Conservation (phyloP, 2,113 vertebrate species). For the Todiramphus saurophagus region DNA sequence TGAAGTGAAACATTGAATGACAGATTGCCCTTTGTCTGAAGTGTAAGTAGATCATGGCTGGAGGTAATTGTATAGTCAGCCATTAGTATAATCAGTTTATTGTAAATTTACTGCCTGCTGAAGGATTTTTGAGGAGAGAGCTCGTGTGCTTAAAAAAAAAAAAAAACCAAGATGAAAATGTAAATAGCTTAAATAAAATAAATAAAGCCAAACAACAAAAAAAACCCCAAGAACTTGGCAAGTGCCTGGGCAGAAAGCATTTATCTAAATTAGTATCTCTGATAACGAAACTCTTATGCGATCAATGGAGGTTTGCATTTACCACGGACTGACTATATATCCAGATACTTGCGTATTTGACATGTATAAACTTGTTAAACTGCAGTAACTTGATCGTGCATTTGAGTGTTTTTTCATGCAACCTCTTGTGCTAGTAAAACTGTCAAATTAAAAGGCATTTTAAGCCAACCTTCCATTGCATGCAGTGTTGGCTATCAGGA, state of each 20-base stretch:
- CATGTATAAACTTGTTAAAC: neutral
- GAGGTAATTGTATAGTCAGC: neutral
- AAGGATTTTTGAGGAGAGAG: neutral
- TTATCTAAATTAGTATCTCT: neutral
- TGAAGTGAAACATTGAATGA: neutral
- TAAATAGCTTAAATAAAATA: neutral
- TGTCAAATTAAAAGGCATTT: neutral
- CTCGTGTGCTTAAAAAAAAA: neutral
- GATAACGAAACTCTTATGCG: neutral
- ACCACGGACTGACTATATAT: rapidly evolving
- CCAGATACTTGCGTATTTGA: neutral
- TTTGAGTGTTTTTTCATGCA: neutral
- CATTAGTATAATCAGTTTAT: conserved; percentile 2
- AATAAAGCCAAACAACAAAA: neutral
- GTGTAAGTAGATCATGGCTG: neutral
- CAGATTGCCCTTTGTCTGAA: neutral
- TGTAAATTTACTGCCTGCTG: neutral
- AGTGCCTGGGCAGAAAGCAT: neutral
- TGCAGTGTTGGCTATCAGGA: neutral
- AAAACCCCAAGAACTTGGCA: neutral
- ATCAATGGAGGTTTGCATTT: neutral
- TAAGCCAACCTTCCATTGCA: neutral
- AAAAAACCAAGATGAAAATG: neutral
- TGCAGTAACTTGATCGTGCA: neutral
- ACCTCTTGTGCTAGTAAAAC: neutral